Conservation (phyloP, 2,113 vertebrate species). For the Empidonax traillii region DNA sequence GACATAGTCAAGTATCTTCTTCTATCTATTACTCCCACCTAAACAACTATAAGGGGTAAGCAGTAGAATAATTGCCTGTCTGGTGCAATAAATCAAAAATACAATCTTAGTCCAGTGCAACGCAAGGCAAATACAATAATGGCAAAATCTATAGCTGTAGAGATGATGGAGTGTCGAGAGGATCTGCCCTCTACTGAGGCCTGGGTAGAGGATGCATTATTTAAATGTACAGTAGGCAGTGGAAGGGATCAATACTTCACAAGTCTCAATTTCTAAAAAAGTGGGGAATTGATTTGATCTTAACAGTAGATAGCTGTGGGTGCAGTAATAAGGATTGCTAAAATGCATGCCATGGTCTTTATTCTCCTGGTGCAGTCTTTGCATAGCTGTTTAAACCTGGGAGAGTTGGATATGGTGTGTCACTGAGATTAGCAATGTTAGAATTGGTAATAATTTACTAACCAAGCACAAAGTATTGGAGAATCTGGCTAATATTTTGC, state of each 20-base stretch:
- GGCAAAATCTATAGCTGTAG: slow-evolving; percentile 71
- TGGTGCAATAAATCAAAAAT: slow-evolving; percentile 71
- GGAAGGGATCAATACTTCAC: slow-evolving; percentile 39
- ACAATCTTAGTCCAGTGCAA: slow-evolving; percentile 55
- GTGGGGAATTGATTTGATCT: neutral
- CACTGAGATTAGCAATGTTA: neutral
- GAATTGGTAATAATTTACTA: neutral
- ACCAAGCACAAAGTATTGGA: neutral
- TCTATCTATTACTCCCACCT: slow-evolving; percentile 54
- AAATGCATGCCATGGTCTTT: neutral
- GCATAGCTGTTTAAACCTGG: neutral
- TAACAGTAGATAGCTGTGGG: neutral
- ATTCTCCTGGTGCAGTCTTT: neutral
- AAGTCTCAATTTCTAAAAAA: neutral
- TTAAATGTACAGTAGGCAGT: slow-evolving; percentile 62
- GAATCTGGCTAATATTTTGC: neutral
- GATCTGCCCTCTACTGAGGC: slow-evolving; percentile 25
- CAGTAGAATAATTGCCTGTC: slow-evolving; percentile 67
- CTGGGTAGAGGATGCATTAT: slow-evolving; percentile 36
- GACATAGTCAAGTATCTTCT: slow-evolving; percentile 50
- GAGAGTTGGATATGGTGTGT: neutral
- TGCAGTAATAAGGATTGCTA: neutral
- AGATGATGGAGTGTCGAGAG: slow-evolving; percentile 57
- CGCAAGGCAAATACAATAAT: slow-evolving; percentile 68
- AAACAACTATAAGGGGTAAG: slow-evolving; percentile 64